A percentile compares a stretch with the other conserved stretches of the same genome.
phyloP scores from a whole-genome alignment of 1,140 invertebrate species.

The Cydia amplana region DNA sequence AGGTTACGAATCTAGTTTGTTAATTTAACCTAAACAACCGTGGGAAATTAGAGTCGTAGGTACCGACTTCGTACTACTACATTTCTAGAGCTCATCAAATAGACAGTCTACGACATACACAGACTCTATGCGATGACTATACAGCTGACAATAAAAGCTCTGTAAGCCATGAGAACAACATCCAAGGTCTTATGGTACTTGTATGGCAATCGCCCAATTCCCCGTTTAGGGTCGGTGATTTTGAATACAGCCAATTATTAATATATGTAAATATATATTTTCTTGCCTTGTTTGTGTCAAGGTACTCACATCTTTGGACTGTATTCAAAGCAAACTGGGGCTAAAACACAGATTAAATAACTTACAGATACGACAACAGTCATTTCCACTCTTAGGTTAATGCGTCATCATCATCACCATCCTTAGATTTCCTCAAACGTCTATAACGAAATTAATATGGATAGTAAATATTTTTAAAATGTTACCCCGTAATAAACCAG shows the following conservation, averaged over 20 bases:
- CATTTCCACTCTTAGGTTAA: too few species aligned
- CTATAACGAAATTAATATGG: too few species aligned
- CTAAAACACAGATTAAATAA: conserved; percentile 5
- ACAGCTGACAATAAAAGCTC: background rate
- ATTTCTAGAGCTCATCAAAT: background rate
- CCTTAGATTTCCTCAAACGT: too few species aligned
- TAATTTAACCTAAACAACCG: too few species aligned
- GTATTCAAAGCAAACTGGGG: background rate
- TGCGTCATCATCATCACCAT: too few species aligned
- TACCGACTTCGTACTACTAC: too few species aligned
- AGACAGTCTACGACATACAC: too few species aligned
- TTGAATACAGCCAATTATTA: conserved; percentile 1
- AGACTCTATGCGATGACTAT: background rate
- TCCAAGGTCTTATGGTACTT: background rate
- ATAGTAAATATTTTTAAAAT: too few species aligned
- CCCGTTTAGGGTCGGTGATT: conserved; percentile 7
- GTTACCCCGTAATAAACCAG: too few species aligned
- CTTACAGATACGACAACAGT: too few species aligned
- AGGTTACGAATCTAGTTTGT: too few species aligned
- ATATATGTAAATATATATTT: background rate
- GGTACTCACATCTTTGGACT: background rate
- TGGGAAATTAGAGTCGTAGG: too few species aligned
- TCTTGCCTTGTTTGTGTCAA: background rate
- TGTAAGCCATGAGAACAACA: background rate
- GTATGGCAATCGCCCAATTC: conserved; percentile 1